A percentile compares a stretch with the other conserved stretches of the same genome.
Evolutionary conservation across 1,140 invertebrate species (phyloP).

Genomic region (Drosophila insularis): DNA sequence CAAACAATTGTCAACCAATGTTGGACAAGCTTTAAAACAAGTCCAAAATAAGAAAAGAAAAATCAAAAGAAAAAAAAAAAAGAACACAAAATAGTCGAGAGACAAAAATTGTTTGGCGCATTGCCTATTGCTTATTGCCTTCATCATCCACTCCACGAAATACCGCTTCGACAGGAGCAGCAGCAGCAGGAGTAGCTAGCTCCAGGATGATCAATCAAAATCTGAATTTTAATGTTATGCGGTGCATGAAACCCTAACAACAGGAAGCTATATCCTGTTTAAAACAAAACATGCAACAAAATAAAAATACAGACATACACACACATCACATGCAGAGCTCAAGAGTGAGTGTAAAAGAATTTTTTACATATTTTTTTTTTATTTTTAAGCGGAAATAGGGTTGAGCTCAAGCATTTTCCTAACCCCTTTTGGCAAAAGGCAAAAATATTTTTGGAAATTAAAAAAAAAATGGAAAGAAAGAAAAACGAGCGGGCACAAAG

Average conservation of each 20-base stretch:
- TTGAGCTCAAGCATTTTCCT: constrained; percentile 64
- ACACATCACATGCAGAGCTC: background rate
- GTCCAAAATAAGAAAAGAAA: constrained; percentile 18
- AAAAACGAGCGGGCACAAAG: constrained; percentile 11
- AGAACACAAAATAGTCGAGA: background rate
- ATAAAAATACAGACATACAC: constrained; percentile 27
- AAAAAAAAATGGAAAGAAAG: constrained; percentile 46
- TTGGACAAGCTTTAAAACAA: constrained; percentile 47
- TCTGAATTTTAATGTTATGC: constrained; percentile 79
- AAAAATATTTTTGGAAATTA: constrained; percentile 71
- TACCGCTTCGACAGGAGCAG: constrained; percentile 17
- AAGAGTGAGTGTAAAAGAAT: constrained; percentile 63
- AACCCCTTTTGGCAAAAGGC: constrained; percentile 64
- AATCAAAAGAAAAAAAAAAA: background rate
- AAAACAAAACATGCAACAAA: constrained; percentile 36
- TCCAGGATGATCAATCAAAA: constrained; percentile 71
- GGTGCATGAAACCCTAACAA: constrained; percentile 72
- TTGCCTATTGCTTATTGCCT: constrained; percentile 7
- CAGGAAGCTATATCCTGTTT: constrained; percentile 66
- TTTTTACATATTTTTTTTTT: constrained; percentile 28
- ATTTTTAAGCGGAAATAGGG: constrained; percentile 26
- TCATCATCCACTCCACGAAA: constrained; percentile 15
- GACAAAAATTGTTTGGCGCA: background rate
- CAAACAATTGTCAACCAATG: constrained; percentile 29
- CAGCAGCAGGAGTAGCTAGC: background rate